These are phyloP conservation scores for Rhamnusium bicolor DNA, from an alignment of 2,888 invertebrate genomes.

Conservation along the genomic window DNA sequence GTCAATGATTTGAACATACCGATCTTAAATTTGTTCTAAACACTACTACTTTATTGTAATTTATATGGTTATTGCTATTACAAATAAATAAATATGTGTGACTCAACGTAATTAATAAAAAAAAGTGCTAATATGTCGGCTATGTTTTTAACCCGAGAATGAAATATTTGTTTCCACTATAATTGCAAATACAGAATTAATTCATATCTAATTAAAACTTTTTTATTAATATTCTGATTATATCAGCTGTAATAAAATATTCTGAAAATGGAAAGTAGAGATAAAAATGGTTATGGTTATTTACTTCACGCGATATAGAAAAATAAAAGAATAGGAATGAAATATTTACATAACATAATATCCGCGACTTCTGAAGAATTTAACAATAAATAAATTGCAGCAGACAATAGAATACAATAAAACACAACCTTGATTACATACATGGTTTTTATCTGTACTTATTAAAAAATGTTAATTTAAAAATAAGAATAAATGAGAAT, in stretches of 20 bases:
- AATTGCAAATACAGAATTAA: not conserved
- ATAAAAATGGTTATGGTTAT: slow-evolving; percentile 11
- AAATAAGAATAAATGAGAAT: too few species aligned
- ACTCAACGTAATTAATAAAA: too few species aligned
- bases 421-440: too few species aligned
- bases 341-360: slow-evolving; percentile 2
- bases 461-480: too few species aligned
- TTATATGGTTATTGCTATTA: too few species aligned
- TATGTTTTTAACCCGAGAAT: not conserved
- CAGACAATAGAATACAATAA: too few species aligned
- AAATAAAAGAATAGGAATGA: not conserved
- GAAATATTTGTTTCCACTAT: not conserved
- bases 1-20: too few species aligned
- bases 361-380: not conserved
- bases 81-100: too few species aligned
- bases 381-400: not conserved
- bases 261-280: slow-evolving; percentile 14
- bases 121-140: not conserved
- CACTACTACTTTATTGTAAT: too few species aligned
- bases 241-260: slow-evolving; percentile 14
- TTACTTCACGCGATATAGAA: slow-evolving; percentile 17
- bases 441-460: too few species aligned
- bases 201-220: not conserved
- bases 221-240: slow-evolving; percentile 4
- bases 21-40: too few species aligned